Evolutionary conservation across 2,888 invertebrate species (phyloP), one percentile per base, ranked within the genome.

Genomic region (Eupeodes luniger): DNA sequence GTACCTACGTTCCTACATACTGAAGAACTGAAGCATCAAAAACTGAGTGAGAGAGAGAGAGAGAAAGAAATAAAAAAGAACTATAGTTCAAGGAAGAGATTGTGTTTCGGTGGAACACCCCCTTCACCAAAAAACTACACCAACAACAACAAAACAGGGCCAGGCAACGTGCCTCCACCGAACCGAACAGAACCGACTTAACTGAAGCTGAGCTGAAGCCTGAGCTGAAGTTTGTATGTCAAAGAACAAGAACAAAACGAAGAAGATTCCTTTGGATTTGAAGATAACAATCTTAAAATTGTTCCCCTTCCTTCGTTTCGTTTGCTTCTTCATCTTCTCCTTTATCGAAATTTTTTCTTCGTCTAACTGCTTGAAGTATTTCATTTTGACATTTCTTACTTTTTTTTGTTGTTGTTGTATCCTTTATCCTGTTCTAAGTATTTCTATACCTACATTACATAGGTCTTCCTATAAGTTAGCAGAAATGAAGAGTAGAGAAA

Each of bases 271-370:
- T 78, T 57, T 49, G 66, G 74, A 81, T 81, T 59, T 53, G 66
- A 69, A 77, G 84, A 88, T 84, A 81, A 69, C 77, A 84, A 84
- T 81, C 84, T 49, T 81, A 69, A 77, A 83, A 81, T 84, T 69
- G 62, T 72, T 76, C 53, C 70, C n/a, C 69, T 79, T 79, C 59
- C 12, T 36, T 40, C 49, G 16, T 44, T 27, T 27, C 11, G 53
- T 34, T 36, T 16, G 49, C 27, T 51, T 79, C 51, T 11, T 70
- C 12, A 57, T 76, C 51, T 7, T 70, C 12, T 69, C 70, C 57
- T 72, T 64, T 76, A 59, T 40, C 62, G 27, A 57, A 40, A 27
- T 72, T 59, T 27, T 59, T 14, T n/a, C 59, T 72, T 72, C 72
- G n/a, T 59, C 72, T 70, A 70, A 66, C 57, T 74, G 59, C 57